Evolutionary conservation across 1,140 invertebrate species (phyloP).

Genomic region (Alviniconcha marisindica): DNA sequence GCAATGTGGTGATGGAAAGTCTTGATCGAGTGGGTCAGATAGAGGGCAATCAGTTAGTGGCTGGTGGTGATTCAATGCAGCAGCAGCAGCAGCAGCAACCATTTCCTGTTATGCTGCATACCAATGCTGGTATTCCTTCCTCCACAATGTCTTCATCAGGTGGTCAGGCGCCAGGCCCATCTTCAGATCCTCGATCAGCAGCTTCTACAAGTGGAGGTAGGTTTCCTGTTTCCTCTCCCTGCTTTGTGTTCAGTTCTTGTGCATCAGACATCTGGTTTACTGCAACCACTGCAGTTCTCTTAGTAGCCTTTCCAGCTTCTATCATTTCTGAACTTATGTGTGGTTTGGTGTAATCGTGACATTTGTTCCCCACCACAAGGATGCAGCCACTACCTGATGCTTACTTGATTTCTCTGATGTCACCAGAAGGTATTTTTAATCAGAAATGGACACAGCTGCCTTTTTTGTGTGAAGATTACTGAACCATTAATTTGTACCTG

Average conservation of each 20-base stretch:
- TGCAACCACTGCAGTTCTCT: background rate
- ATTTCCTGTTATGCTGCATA: constrained; percentile 31
- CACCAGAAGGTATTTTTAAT: too few species aligned
- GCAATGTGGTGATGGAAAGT: constrained; percentile 33
- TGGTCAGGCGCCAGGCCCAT: background rate
- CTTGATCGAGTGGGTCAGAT: constrained; percentile 33
- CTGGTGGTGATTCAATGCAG: background rate
- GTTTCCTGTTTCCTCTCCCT: background rate
- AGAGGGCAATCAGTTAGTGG: constrained; percentile 16
- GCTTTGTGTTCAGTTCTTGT: background rate
- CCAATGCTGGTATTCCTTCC: constrained; percentile 1
- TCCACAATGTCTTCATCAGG: constrained; percentile 6
- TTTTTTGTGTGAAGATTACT: too few species aligned
- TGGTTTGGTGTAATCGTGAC: background rate
- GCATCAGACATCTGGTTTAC: constrained; percentile 4
- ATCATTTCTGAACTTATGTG: background rate
- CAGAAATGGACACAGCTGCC: too few species aligned
- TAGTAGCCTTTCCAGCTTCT: background rate
- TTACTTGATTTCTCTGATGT: too few species aligned
- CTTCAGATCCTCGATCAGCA: background rate
- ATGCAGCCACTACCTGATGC: too few species aligned
- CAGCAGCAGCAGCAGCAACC: constrained; percentile 13
- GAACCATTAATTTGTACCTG: too few species aligned
- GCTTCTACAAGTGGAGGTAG: constrained; percentile 25
- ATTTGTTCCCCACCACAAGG: too few species aligned